Percentiles rank a stretch among this genome's conserved stretches.
phyloP scores from a whole-genome alignment of 2,113 vertebrate species.

The Cyanoliseus patagonus region DNA sequence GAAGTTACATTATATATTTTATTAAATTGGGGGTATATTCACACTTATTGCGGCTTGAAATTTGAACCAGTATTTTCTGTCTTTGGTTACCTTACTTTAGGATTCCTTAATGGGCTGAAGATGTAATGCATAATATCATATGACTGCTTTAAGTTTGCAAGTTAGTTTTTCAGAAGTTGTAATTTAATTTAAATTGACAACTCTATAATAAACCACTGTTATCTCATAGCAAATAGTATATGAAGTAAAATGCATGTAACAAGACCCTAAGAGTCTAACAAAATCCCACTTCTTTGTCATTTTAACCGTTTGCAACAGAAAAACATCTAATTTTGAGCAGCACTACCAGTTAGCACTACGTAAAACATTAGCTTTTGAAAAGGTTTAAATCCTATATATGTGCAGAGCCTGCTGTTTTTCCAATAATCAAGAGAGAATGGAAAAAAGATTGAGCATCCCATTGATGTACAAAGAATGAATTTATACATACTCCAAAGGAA shows the following conservation, averaged over 20 bases:
- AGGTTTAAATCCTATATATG: slow-evolving; percentile 53
- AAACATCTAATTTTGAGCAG: slow-evolving; percentile 69
- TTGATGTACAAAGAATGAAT: slow-evolving; percentile 4
- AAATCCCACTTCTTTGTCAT: slow-evolving; percentile 74
- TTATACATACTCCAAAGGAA: slow-evolving; percentile 7
- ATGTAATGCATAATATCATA: slow-evolving; percentile 86
- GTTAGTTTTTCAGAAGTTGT: slow-evolving; percentile 89
- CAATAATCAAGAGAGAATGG: slow-evolving; percentile 41
- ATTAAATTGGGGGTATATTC: slow-evolving; percentile 98
- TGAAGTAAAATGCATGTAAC: slow-evolving; percentile 83
- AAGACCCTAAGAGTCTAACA: slow-evolving; percentile 80
- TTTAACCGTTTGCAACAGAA: slow-evolving; percentile 81
- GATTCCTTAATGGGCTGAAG: slow-evolving; percentile 89
- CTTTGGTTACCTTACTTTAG: slow-evolving; percentile 92
- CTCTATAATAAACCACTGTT: slow-evolving; percentile 85
- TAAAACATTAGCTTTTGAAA: slow-evolving; percentile 57
- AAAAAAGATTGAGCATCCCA: slow-evolving; percentile 19
- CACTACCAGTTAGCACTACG: slow-evolving; percentile 64
- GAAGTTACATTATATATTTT: slow-evolving; percentile 95
- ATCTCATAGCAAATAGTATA: slow-evolving; percentile 78
- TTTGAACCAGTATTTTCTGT: slow-evolving; percentile 93
- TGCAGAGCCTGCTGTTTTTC: slow-evolving; percentile 37
- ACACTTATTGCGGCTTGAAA: slow-evolving; percentile 91
- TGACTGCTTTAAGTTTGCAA: slow-evolving; percentile 86
- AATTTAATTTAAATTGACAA: slow-evolving; percentile 95